Evolutionary conservation across 2,113 vertebrate genomes (phyloP), one percentile per base, ranked within the genome.

Genomic region (Strigops habroptila): DNA sequence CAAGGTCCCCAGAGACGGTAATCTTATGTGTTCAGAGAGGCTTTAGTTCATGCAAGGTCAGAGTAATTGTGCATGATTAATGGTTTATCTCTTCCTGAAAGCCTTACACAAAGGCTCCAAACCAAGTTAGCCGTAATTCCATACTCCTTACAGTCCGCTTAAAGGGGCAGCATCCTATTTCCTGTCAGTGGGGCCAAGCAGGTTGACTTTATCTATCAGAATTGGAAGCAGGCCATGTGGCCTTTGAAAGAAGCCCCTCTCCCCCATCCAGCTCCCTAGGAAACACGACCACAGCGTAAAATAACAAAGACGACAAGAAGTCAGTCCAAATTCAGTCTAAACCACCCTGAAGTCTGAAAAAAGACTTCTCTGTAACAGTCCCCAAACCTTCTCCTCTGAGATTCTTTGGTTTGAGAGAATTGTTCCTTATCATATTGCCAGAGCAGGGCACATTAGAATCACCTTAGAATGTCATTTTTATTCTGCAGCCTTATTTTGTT

Each of bases 21-120:
- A 92, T 94, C 83, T 74, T 96, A 96, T 84, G 69, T 87, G 92
- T 97, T 96, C 94, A 96, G 53, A 95, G 95, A 97, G 95, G 57
- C 93, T 91, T 96, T 88, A 91, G 97, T 96, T 97, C 97, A 97
- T 90, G 94, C 96, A 92, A 97, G 97, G 97, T 97, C 97, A 97
- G 97, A 97, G 96, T 97, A 95, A 97, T 97, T 97, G 98, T 97
- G 95, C 95, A 59, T 97, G 97, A 97, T 97, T 97, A 97, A 98
- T 97, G 97, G 97, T 90, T 92, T 96, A 96, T 96, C 97, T 97
- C 96, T 96, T 96, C 90, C 85, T 96, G 95, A 97, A 97, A 98
- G 97, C 97, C 95, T 96, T 93, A 88, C 95, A 97, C 96, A 92
- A 97, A 96, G 91, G 97, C 97, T 97, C 95, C 96, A 96, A 96